Conservation (phyloP, 2,888 invertebrate genomes). For the Oscheius sp. region DNA sequence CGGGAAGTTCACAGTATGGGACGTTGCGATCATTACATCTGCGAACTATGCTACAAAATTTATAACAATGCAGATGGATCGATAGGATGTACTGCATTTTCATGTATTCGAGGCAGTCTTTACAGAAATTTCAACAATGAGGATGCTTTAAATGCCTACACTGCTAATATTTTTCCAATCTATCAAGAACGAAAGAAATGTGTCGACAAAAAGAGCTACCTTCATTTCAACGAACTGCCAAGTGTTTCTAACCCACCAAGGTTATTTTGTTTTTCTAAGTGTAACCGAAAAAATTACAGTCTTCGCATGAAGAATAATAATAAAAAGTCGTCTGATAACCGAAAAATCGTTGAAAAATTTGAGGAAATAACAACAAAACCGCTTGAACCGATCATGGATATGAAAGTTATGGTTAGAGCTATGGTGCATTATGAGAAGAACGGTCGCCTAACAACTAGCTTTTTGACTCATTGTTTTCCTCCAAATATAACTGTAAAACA, state of each 20-base stretch:
- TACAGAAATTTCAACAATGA: neutral
- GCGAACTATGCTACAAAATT: conserved; percentile 19
- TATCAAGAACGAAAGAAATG: neutral
- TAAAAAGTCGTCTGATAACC: no score
- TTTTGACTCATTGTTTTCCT: neutral
- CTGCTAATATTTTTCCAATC: neutral
- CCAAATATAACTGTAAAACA: neutral
- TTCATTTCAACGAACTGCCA: no score
- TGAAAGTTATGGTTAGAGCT: neutral
- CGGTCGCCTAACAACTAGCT: neutral
- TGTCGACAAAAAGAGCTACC: no score
- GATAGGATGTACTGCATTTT: neutral
- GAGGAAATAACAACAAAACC: no score
- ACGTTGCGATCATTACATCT: conserved; percentile 19
- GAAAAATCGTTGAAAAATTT: no score
- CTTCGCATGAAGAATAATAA: no score
- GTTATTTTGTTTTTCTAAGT: neutral
- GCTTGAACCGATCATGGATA: no score
- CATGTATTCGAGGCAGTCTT: neutral
- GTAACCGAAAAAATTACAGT: no score
- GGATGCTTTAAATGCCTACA: neutral
- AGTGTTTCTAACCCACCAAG: conserved; percentile 4
- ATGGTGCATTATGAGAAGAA: conserved; percentile 7
- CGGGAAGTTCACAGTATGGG: conserved; percentile 12
- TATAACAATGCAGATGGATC: conserved; percentile 10